Base-by-base conservation (phyloP, 2,113 vertebrate species). In the Anser brachyrhynchus region DNA sequence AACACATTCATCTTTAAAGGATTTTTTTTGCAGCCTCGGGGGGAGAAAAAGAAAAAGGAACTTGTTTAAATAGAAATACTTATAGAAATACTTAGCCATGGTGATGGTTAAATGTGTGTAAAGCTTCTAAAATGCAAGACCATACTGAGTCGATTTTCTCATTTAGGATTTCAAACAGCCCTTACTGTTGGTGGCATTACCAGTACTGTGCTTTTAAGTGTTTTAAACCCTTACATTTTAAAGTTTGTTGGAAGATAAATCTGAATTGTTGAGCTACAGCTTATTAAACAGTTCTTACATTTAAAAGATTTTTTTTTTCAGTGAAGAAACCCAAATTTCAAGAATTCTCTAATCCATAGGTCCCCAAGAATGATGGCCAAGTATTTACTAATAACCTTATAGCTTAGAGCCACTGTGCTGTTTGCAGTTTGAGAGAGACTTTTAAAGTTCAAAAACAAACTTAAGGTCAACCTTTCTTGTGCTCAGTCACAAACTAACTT, bases 151-250 rank as follows among this genome's bases (percentile, higher is more conserved):
- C 37, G 82, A 19, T 13, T 57, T 37, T n/a, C 41, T 77, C 1
- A 6, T 66, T 81, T 35, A 58, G 75, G 73, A 35, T 11, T 44
- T 66, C 33, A 29, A 28, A 21, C 16, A 67, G 37, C 37, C 58
- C 6, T 20, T 84, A 25, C n/a, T 82, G 70, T 29, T 78, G 86
- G 73, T 92, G 66, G 86, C 37, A 12, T 82, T 92, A 82, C 49
- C 78, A 87, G 88, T 84, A 51, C 51, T 66, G 31, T 92, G 84
- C 71, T 96, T 94, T 75, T 66, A 51, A 46, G 67, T 52, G 75
- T 86, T 84, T 92, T 66, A 91, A 87, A 58, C 28, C 8, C 79
- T 90, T 66, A n/a, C 65, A 22, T 62, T 95, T 77, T 72, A 41
- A 90, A 81, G 17, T 62, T 23, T 76, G 43, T 41, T 72, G 66